Base-by-base conservation (phyloP, 2,888 invertebrate species). In the Nyleta sp. region DNA sequence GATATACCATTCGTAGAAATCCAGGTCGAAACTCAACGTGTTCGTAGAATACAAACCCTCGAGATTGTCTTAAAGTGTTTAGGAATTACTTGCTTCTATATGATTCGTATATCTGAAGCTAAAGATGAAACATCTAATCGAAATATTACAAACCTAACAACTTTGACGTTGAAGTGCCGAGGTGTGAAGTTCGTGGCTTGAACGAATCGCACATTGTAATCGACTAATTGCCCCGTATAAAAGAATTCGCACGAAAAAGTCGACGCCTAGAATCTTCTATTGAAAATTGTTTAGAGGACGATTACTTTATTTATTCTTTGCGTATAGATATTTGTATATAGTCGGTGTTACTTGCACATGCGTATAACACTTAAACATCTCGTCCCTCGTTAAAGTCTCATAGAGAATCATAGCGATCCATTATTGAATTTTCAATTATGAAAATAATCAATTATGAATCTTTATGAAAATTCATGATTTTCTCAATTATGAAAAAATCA, bases 41-140 rank as follows among this genome's bases (percentile, higher is more conserved):
- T 46, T 20, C 20, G 18, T 38, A 28, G 5, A 64, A 18, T 44
- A 44, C n/a, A 72, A 62, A 62, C 2, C 11, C 22, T 35, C 33
- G 33, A 73, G 64, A 73, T 73, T 64, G 62, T 72, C 72, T 73
- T 57, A 73, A 57, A 20, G 42, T 64, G 35, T 50, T 73, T 40
- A 57, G 40, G 42, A 64, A 57, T 40, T 28, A 64, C 18, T 73
- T 31, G 22, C 20, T 33, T 64, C 42, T 64, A 52, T 22, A 53
- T 52, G 53, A 48, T 55, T 48, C 46, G 8, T 46, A 28, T 48
- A 64, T 24, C 33, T 50, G 31, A 64, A 62, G 64, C 50, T 48
- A 50, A 55, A 64, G 72, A 48, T 64, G 55, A 62, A 62, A 55
- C 31, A 28, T 40, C 48, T 55, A 72, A 59, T 72, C 53, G 33